phyloP scores from a whole-genome alignment of 2,888 invertebrate genomes.

The Villa cingulata region DNA sequence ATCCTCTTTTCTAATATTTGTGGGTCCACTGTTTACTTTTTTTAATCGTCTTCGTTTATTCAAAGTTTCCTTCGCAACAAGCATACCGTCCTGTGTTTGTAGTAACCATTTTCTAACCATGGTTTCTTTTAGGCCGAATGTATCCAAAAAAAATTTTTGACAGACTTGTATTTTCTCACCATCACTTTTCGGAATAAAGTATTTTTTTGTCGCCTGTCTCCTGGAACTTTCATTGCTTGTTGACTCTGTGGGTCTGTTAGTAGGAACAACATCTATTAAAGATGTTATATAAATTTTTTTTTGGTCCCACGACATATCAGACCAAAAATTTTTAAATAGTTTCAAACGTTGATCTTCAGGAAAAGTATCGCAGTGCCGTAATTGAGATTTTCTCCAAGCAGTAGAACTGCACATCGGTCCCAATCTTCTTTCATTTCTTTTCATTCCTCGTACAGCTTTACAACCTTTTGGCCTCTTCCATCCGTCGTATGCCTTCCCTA shows the following conservation, averaged over 20 bases:
- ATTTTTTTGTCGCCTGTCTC: too few relatives aligned
- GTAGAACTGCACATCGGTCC: background rate
- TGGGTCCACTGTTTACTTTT: background rate
- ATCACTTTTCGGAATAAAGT: too few relatives aligned
- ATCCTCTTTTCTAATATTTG: background rate
- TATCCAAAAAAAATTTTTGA: too few relatives aligned
- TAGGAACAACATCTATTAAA: too few relatives aligned
- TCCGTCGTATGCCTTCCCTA: background rate
- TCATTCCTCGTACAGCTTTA: background rate
- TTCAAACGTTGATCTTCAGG: background rate
- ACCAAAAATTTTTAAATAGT: background rate
- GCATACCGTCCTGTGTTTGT: background rate
- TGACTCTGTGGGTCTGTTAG: too few relatives aligned
- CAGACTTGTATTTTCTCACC: too few relatives aligned
- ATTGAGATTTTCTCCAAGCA: background rate
- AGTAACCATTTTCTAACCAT: background rate
- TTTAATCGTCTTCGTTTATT: background rate
- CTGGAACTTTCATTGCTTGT: too few relatives aligned
- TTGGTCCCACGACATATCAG: background rate
- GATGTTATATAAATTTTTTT: background rate
- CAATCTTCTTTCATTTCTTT: background rate
- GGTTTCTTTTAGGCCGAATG: too few relatives aligned
- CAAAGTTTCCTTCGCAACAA: background rate
- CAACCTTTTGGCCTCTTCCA: background rate
- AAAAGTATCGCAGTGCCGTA: background rate